Base-by-base conservation (phyloP, 2,113 vertebrate species). In the Desmodus rotundus region DNA sequence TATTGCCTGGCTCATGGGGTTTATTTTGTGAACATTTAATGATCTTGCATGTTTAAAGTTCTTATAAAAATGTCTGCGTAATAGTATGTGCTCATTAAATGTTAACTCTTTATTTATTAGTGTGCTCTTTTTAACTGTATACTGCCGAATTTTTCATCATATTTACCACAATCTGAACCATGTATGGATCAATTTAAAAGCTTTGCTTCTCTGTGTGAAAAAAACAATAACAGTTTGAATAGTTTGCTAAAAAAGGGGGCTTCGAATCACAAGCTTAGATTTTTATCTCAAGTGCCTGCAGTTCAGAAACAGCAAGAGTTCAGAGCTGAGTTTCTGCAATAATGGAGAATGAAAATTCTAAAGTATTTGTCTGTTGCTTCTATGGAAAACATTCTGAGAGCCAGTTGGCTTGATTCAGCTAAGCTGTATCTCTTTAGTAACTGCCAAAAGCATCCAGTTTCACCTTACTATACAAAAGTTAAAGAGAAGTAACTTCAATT, bases 161-260 rank as follows among this genome's bases (percentile, higher is more conserved):
- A 68, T 82, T 95, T 92, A 73, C 24, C 61, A 91, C 43, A 67
- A 33, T 86, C 52, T 82, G 74, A 97, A 83, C 73, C n/a, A 9
- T 77, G 58, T 72, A n/a, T 13, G 43, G n/a, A 96, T 91, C 24
- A 7, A 78, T 96, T 95, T 96, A 92, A 89, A 91, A 97, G 87
- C 86, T 97, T 94, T 97, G 85, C 82, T 78, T 95, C 77, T 50
- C 91, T 87, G 58, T 83, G 38, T 93, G 93, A 93, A 63, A 63
- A 89, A 96, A 96, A 86, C 74, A 95, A 78, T 95, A 96, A 91
- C 87, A 96, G 56, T 96, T 76, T 95, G 83, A 96, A 95, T 92
- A 89, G 67, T 95, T 92, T 94, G 94, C 96, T 94, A 84, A 95
- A 94, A 94, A 97, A 97, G 81, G 95, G 72, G 56, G 54, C 89